These are phyloP conservation scores for Psococerastis gibbosa DNA, from an alignment of 2,888 invertebrate genomes.

Conservation along the genomic window DNA sequence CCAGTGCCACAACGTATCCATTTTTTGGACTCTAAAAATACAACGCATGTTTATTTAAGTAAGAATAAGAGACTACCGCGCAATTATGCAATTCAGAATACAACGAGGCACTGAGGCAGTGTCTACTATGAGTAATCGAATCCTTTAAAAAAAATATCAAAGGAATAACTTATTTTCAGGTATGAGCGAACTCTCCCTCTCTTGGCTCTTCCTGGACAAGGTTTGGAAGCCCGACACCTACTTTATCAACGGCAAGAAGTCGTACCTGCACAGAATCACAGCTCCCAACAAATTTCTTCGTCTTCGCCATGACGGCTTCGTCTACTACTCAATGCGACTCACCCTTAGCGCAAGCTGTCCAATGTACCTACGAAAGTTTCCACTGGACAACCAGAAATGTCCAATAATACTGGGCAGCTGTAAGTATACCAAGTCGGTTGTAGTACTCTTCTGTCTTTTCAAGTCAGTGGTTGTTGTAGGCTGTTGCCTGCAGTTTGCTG, in stretches of 20 bases:
- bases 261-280: constrained; percentile 34
- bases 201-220: constrained; percentile 32
- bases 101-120: too few relatives aligned
- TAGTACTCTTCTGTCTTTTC: too few relatives aligned
- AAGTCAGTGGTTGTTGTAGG: too few relatives aligned
- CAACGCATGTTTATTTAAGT: too few relatives aligned
- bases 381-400: constrained; percentile 30
- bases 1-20: too few relatives aligned
- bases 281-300: constrained; percentile 80
- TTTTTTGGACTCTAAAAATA: too few relatives aligned
- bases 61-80: too few relatives aligned
- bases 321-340: constrained; percentile 75
- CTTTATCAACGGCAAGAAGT: constrained; percentile 32
- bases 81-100: too few relatives aligned
- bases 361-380: constrained; percentile 32
- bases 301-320: constrained; percentile 74
- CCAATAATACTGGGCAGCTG: constrained; percentile 29
- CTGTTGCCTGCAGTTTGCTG: too few relatives aligned
- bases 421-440: too few relatives aligned
- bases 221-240: constrained; percentile 40
- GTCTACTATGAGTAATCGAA: too few relatives aligned
- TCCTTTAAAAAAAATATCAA: too few relatives aligned
- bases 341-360: constrained; percentile 30
- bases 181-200: constrained; percentile 27
- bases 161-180: constrained; percentile 18